These are phyloP conservation scores for Agapornis canus DNA, from an alignment of 2,797 vertebrate species.

Conservation along the genomic window DNA sequence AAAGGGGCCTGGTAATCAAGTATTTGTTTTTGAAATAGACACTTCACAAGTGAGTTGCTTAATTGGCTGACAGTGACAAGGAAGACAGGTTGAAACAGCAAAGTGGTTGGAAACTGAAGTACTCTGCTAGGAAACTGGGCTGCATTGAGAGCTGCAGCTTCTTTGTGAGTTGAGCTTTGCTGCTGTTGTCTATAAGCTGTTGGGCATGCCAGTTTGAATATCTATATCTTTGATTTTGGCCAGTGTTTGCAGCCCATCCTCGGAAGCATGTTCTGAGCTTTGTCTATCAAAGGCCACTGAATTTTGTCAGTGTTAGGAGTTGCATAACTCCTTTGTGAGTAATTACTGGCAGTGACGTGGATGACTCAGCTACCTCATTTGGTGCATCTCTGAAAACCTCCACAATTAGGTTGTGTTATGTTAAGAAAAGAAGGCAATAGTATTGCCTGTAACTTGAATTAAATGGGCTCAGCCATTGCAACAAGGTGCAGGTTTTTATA, in stretches of 20 bases:
- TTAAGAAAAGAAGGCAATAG: background rate
- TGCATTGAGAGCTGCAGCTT: background rate
- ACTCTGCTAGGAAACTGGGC: background rate
- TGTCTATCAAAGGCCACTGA: slow-evolving; percentile 29
- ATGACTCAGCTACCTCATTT: slow-evolving; percentile 65
- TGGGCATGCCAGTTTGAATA: background rate
- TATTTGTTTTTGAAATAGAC: background rate
- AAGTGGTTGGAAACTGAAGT: background rate
- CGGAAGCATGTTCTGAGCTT: background rate
- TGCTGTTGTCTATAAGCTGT: background rate
- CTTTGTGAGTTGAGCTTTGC: background rate
- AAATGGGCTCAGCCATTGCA: background rate
- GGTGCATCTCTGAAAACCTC: slow-evolving; percentile 16
- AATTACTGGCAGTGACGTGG: slow-evolving; percentile 61
- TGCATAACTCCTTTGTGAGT: slow-evolving; percentile 67
- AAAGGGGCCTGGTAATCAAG: background rate
- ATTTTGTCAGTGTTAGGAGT: slow-evolving; percentile 56
- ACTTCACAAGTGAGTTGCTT: background rate
- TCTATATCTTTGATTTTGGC: background rate
- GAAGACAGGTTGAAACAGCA: background rate
- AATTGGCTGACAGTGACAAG: background rate
- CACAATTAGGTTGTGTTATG: background rate
- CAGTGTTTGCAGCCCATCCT: background rate
- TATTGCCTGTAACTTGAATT: background rate
- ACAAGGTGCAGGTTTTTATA: background rate